These are phyloP conservation scores for Arizona elegans DNA, from an alignment of 2,113 vertebrate genomes.

Conservation along the genomic window DNA sequence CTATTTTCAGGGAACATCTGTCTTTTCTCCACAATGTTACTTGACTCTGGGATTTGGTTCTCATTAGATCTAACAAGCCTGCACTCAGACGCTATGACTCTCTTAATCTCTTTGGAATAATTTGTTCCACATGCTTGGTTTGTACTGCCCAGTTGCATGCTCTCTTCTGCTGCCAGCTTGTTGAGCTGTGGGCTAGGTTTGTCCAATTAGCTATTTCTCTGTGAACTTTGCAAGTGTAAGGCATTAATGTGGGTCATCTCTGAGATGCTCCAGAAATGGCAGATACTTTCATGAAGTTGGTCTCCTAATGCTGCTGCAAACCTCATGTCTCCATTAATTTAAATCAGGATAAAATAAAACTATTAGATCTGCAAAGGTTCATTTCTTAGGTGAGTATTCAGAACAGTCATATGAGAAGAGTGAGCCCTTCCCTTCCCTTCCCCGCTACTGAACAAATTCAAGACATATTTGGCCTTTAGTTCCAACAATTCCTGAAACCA, in stretches of 20 bases:
- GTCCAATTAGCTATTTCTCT: background rate
- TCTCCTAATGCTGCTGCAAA: background rate
- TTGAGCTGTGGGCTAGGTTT: background rate
- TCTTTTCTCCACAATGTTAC: background rate
- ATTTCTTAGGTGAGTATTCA: background rate
- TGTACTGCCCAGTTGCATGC: background rate
- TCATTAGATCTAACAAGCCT: background rate
- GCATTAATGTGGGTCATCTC: background rate
- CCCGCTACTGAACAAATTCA: background rate
- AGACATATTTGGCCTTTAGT: slow-evolving; percentile 18
- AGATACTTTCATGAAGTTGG: background rate
- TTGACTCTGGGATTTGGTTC: background rate
- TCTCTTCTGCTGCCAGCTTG: slow-evolving; percentile 17
- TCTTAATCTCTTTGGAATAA: background rate
- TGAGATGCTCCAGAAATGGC: background rate
- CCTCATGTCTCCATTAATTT: background rate
- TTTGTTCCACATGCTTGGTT: background rate
- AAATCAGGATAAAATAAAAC: background rate
- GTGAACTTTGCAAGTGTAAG: background rate
- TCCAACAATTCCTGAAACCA: background rate
- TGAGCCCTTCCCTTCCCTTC: background rate
- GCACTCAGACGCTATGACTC: background rate
- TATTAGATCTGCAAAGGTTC: background rate
- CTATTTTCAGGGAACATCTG: background rate
- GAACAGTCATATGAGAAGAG: background rate